Percentiles rank a stretch among this genome's conserved stretches.
Evolutionary conservation across 1,140 invertebrate species (phyloP).

Genomic region (Phthorimaea operculella): DNA sequence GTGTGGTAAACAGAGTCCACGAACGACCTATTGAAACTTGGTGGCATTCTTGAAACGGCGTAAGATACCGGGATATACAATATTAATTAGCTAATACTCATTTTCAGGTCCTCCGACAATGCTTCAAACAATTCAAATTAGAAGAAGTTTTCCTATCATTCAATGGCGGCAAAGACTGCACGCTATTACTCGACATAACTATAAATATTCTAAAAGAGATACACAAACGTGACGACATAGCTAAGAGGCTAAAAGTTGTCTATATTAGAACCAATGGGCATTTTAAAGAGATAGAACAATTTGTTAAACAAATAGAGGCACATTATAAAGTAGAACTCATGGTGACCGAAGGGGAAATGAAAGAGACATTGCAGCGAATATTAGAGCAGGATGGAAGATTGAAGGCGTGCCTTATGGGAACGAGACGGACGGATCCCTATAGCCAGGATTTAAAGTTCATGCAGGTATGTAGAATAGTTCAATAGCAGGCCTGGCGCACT

Average conservation of each 20-base stretch:
- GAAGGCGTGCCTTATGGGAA: conserved; percentile 90
- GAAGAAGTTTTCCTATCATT: conserved; percentile 90
- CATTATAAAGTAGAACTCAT: conserved; percentile 81
- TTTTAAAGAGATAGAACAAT: conserved; percentile 88
- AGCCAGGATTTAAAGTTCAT: conserved; percentile 74
- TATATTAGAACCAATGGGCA: conserved; percentile 81
- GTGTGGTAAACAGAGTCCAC: too few species aligned
- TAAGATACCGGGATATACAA: too few species aligned
- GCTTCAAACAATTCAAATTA: conserved; percentile 70
- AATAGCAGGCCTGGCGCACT: too few species aligned
- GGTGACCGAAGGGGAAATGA: conserved; percentile 78
- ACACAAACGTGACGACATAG: conserved; percentile 44
- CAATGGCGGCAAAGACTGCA: conserved; percentile 98
- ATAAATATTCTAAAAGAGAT: conserved; percentile 73
- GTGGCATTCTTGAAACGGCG: too few species aligned
- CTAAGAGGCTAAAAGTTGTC: conserved; percentile 70
- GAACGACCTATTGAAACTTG: too few species aligned
- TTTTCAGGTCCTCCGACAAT: conserved; percentile 59
- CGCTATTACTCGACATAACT: conserved; percentile 84
- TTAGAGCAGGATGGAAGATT: conserved; percentile 73
- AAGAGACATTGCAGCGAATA: conserved; percentile 73
- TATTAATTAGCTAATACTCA: too few species aligned
- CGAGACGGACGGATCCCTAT: conserved; percentile 85
- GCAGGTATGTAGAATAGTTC: conserved; percentile 67
- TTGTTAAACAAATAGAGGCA: conserved; percentile 77